Evolutionary conservation across 2,113 vertebrate genomes (phyloP).

Genomic region (Tetrax tetrax): DNA sequence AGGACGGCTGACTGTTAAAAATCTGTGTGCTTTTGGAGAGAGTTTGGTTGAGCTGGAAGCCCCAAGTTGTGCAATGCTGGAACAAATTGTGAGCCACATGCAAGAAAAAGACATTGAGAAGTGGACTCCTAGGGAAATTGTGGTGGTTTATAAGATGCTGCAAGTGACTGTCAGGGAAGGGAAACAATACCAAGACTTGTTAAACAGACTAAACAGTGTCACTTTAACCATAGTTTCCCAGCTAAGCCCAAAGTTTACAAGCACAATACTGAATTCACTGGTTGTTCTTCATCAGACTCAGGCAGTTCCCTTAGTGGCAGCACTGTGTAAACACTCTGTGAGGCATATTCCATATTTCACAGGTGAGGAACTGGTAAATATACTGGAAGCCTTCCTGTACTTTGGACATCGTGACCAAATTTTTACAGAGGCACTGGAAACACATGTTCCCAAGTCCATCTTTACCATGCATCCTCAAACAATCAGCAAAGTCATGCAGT

Average conservation of each 20-base stretch:
- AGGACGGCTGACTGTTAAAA: conserved; percentile 64
- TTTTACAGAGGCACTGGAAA: conserved; percentile 83
- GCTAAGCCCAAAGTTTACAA: conserved; percentile 75
- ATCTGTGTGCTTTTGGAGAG: conserved; percentile 82
- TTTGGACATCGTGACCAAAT: conserved; percentile 81
- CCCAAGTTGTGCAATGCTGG: conserved; percentile 46
- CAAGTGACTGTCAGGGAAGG: conserved; percentile 51
- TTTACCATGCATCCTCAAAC: conserved; percentile 78
- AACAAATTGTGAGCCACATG: conserved; percentile 75
- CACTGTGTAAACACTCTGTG: conserved; percentile 80
- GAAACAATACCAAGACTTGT: conserved; percentile 71
- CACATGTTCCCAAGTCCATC: conserved; percentile 51
- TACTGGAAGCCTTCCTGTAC: conserved; percentile 83
- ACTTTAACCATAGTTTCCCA: conserved; percentile 52
- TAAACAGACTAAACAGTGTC: conserved; percentile 80
- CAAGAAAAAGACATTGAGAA: conserved; percentile 61
- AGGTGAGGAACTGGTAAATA: conserved; percentile 76
- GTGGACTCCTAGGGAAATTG: conserved; percentile 77
- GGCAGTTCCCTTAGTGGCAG: conserved; percentile 80
- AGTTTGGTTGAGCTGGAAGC: conserved; percentile 78
- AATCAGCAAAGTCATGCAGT: conserved; percentile 79
- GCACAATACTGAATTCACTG: conserved; percentile 79
- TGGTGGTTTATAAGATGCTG: conserved; percentile 79
- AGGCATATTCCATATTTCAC: conserved; percentile 79
- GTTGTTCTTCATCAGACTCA: conserved; percentile 78